Evolutionary conservation across 2,888 invertebrate species (phyloP).

Genomic region (Coecobrya sp.): DNA sequence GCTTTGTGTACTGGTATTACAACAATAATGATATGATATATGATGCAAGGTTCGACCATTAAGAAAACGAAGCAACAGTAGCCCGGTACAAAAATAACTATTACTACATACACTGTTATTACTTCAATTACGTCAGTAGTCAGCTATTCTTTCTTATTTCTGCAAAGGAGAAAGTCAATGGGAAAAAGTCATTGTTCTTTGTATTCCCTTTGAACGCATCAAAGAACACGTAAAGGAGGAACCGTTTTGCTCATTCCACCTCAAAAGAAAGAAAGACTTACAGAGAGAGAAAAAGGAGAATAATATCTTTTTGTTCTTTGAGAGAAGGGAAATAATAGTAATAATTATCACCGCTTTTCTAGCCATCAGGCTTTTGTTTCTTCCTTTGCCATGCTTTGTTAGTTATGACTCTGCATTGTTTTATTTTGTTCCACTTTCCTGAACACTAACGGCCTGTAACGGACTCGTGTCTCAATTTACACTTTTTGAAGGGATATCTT

Average conservation of each 20-base stretch:
- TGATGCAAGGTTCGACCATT: background rate
- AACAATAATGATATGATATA: background rate
- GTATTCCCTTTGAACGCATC: slow-evolving; percentile 8
- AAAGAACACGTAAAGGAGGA: background rate
- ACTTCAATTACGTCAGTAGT: background rate
- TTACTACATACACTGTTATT: background rate
- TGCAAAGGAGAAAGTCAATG: background rate
- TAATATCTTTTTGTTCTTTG: background rate
- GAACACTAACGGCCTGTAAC: background rate
- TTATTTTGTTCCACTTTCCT: background rate
- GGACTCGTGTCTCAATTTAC: slow-evolving; percentile 9
- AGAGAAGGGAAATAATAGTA: background rate
- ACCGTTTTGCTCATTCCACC: background rate
- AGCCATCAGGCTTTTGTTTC: background rate
- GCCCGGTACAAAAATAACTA: background rate
- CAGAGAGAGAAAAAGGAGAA: background rate
- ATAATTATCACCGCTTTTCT: background rate
- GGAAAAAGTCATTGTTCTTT: slow-evolving; percentile 7
- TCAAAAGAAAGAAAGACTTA: background rate
- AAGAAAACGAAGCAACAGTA: background rate
- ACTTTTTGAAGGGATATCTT: background rate
- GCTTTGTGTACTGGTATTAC: background rate
- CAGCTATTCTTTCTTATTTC: background rate
- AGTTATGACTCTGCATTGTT: background rate
- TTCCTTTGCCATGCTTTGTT: background rate